Percentiles rank a stretch among this genome's conserved stretches.
phyloP scores from a whole-genome alignment of 2,888 invertebrate genomes.

The Pandemis heparana region DNA sequence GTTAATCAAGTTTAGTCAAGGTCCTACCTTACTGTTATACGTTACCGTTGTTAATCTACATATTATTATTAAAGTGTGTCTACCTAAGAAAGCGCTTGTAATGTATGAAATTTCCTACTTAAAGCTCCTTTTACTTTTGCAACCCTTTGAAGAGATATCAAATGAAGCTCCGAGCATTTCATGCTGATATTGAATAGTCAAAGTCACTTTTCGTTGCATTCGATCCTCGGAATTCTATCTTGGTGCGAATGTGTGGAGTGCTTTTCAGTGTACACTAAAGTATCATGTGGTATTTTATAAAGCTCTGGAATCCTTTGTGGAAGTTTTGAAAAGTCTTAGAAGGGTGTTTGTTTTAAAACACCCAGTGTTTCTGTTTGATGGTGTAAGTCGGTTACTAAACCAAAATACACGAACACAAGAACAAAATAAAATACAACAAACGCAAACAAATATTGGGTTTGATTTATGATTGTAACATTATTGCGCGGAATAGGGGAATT shows the following conservation, averaged over 20 bases:
- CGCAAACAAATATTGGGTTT: no score
- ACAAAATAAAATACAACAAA: no score
- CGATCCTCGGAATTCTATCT: slow-evolving; percentile 25
- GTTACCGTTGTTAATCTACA: background rate
- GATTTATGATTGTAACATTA: background rate
- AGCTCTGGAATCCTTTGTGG: slow-evolving; percentile 15
- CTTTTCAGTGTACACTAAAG: slow-evolving; percentile 34
- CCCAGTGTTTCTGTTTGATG: background rate
- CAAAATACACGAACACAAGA: no score
- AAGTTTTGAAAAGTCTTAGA: slow-evolving; percentile 4
- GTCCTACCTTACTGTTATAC: no score
- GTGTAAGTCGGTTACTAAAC: background rate
- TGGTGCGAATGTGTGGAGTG: slow-evolving; percentile 31
- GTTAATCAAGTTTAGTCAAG: background rate
- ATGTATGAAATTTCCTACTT: background rate
- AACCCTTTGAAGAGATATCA: slow-evolving; percentile 7
- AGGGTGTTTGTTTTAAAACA: background rate
- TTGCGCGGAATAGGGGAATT: no score
- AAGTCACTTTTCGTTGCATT: slow-evolving; percentile 27
- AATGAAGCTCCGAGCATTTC: background rate
- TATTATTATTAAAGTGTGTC: no score
- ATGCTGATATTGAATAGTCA: slow-evolving; percentile 24
- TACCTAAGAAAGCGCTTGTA: no score
- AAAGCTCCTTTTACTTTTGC: background rate
- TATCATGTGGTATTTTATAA: slow-evolving; percentile 24